Percentiles rank a stretch among this genome's conserved stretches.
These are phyloP conservation scores for Aplocera efformata DNA, from an alignment of 2,888 invertebrate species.

Conservation along the genomic window DNA sequence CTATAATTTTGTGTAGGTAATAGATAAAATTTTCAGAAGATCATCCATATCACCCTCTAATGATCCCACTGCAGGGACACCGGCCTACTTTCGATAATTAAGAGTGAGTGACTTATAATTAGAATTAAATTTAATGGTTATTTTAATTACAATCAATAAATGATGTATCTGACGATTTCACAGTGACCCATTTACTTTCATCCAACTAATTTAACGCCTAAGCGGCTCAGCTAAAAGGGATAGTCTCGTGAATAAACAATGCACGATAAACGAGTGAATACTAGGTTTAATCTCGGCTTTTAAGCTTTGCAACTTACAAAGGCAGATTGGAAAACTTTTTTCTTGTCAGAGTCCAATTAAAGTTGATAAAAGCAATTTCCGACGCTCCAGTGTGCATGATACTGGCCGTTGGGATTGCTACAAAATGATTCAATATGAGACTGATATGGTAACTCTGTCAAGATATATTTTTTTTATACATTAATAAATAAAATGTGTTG, in stretches of 20 bases:
- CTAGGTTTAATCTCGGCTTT: slow-evolving; percentile 56
- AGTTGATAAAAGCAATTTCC: slow-evolving; percentile 76
- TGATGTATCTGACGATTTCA: no score
- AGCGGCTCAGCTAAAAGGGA: slow-evolving; percentile 9
- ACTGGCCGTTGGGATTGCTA: slow-evolving; percentile 9
- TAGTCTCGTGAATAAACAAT: slow-evolving; percentile 34
- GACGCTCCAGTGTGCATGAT: slow-evolving; percentile 44
- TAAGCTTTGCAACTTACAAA: slow-evolving; percentile 63
- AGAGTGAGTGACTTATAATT: no score
- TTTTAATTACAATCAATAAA: no score
- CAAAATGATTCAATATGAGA: background rate
- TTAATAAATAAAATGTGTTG: no score
- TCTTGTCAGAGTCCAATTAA: slow-evolving; percentile 73
- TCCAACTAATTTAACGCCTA: background rate
- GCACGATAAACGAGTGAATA: slow-evolving; percentile 32
- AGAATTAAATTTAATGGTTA: no score
- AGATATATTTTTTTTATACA: no score
- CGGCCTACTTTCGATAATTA: no score
- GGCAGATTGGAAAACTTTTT: slow-evolving; percentile 77
- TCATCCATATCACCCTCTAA: no score
- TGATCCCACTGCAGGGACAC: no score
- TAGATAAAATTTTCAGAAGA: no score
- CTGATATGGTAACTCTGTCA: background rate
- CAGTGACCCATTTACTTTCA: no score
- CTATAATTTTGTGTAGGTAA: no score